Evolutionary conservation across 2,888 invertebrate species (phyloP).

Genomic region (Pollenia amentaria): DNA sequence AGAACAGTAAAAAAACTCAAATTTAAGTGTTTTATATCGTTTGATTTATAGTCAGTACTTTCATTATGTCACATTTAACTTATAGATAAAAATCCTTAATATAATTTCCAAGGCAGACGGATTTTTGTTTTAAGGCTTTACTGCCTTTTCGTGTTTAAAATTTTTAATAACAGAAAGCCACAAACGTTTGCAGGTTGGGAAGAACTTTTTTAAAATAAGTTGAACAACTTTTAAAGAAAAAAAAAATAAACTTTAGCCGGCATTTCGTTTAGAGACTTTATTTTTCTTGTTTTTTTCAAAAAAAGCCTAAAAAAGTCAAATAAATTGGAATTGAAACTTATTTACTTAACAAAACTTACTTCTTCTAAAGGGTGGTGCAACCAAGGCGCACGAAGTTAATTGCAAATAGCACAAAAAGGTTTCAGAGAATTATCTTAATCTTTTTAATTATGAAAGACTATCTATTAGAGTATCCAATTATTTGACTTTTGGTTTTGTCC

Average conservation of each 20-base stretch:
- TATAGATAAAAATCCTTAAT: slow-evolving; percentile 39
- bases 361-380: no score
- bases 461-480: no score
- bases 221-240: neutral
- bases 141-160: neutral
- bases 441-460: no score
- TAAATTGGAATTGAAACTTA: slow-evolving; percentile 36
- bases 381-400: no score
- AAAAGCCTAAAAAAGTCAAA: slow-evolving; percentile 43
- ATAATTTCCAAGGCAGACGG: slow-evolving; percentile 17
- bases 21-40: slow-evolving; percentile 36
- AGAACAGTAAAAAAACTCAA: neutral
- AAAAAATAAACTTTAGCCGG: slow-evolving; percentile 12
- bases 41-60: slow-evolving; percentile 39
- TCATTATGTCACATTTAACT: neutral
- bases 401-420: no score
- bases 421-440: no score
- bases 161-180: slow-evolving; percentile 36
- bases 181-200: slow-evolving; percentile 38
- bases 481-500: no score
- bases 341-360: slow-evolving; percentile 57
- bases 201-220: slow-evolving; percentile 14
- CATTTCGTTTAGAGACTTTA: neutral
- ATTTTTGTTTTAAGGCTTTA: neutral
- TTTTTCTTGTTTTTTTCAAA: slow-evolving; percentile 25